A percentile compares a stretch with the other conserved stretches of the same genome.
phyloP scores from a whole-genome alignment of 2,888 invertebrate species.

The Aproaerema taeniolella region DNA sequence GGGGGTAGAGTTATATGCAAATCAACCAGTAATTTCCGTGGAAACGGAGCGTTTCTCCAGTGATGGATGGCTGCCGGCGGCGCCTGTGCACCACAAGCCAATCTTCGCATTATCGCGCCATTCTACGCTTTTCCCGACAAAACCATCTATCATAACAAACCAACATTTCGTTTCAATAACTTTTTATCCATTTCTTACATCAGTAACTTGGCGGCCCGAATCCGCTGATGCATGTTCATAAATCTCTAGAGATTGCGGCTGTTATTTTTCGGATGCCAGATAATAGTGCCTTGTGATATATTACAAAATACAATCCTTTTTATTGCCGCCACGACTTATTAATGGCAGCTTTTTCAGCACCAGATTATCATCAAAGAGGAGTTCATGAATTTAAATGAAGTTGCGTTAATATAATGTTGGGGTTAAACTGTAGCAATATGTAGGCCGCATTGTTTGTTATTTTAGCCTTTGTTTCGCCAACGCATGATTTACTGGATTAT shows the following conservation, averaged over 20 bases:
- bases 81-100: constrained; percentile 21
- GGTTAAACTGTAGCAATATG: constrained; percentile 23
- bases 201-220: constrained; percentile 30
- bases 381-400: constrained; percentile 20
- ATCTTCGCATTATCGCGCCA: constrained; percentile 42
- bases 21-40: constrained; percentile 44
- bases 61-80: constrained; percentile 36
- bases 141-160: constrained; percentile 36
- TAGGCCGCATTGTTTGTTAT: constrained; percentile 8
- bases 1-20: constrained; percentile 35
- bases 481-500: constrained; percentile 11
- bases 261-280: constrained; percentile 48
- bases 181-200: constrained; percentile 35
- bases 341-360: constrained; percentile 50
- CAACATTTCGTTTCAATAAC: constrained; percentile 30
- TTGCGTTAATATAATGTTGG: no score
- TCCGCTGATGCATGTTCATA: constrained; percentile 35
- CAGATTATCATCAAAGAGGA: constrained; percentile 48
- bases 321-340: constrained; percentile 47
- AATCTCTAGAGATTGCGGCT: constrained; percentile 42
- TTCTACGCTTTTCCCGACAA: constrained; percentile 42
- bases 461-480: constrained; percentile 8
- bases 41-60: constrained; percentile 33
- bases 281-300: constrained; percentile 51
- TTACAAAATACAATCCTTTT: constrained; percentile 49